phyloP scores from a whole-genome alignment of 2,888 invertebrate species.

The Diloba caeruleocephala region DNA sequence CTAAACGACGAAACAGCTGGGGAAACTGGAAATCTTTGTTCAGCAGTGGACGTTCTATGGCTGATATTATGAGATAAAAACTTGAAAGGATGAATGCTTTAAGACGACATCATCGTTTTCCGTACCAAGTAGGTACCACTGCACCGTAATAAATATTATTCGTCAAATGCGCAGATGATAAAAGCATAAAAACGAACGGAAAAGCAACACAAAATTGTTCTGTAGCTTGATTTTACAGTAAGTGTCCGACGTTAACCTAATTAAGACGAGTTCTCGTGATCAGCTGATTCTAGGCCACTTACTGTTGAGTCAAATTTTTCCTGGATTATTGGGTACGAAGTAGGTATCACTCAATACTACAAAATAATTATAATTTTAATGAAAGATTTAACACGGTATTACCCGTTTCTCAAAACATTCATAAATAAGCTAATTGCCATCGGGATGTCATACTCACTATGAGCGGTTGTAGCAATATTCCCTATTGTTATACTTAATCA shows the following conservation, averaged over 20 bases:
- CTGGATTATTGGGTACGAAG: slow-evolving; percentile 40
- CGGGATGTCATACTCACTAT: slow-evolving; percentile 14
- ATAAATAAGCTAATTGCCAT: slow-evolving; percentile 29
- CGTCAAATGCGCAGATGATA: slow-evolving; percentile 13
- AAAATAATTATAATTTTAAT: slow-evolving; percentile 23
- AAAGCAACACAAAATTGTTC: slow-evolving; percentile 34
- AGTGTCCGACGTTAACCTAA: slow-evolving; percentile 48
- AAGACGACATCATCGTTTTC: too few relatives aligned
- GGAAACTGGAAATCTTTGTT: too few relatives aligned
- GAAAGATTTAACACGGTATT: slow-evolving; percentile 10
- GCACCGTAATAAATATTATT: neutral
- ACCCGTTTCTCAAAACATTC: slow-evolving; percentile 23
- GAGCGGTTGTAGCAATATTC: too few relatives aligned
- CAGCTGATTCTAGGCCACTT: slow-evolving; percentile 57
- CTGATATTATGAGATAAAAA: too few relatives aligned
- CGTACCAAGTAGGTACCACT: too few relatives aligned
- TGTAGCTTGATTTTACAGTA: slow-evolving; percentile 41
- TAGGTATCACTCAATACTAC: slow-evolving; percentile 11
- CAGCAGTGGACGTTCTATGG: too few relatives aligned
- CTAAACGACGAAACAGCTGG: too few relatives aligned
- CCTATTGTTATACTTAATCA: too few relatives aligned
- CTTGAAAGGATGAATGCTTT: too few relatives aligned
- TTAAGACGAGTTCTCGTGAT: slow-evolving; percentile 53
- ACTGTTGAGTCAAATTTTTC: slow-evolving; percentile 53
- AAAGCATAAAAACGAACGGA: slow-evolving; percentile 26